These are phyloP conservation scores for Streblospio benedicti DNA, from an alignment of 1,140 invertebrate species.

Conservation along the genomic window DNA sequence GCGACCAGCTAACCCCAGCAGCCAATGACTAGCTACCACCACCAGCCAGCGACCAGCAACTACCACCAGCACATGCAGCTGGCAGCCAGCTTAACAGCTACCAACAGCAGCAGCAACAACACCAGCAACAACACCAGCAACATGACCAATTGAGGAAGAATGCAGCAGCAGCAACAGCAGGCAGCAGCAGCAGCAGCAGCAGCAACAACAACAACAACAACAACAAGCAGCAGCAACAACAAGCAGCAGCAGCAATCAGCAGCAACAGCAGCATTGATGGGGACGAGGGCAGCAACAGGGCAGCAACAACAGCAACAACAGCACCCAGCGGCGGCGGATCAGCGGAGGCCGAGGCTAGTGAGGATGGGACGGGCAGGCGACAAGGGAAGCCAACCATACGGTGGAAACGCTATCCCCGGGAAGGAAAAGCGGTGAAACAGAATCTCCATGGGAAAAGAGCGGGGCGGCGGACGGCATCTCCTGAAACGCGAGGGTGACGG, in stretches of 20 bases:
- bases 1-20: no score
- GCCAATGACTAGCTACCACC: no score
- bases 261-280: slow-evolving; percentile 6
- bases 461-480: neutral
- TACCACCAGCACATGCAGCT: slow-evolving; percentile 5
- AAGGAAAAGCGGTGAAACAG: no score
- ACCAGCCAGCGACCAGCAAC: no score
- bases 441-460: no score
- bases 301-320: slow-evolving; percentile 12
- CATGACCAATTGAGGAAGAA: neutral
- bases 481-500: neutral
- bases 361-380: no score
- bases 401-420: no score
- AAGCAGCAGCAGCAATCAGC: no score
- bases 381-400: no score
- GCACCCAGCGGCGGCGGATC: slow-evolving; percentile 2
- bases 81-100: no score
- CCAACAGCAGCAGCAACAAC: slow-evolving; percentile 11
- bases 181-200: slow-evolving; percentile 16
- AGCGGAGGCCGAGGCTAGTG: no score
- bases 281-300: slow-evolving; percentile 8
- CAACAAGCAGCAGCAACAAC: slow-evolving; percentile 10
- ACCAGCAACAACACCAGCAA: no score
- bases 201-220: slow-evolving; percentile 10
- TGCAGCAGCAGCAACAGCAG: slow-evolving; percentile 5